Base-by-base conservation (phyloP, 2,888 invertebrate species). In the Priocnemis perturbator region DNA sequence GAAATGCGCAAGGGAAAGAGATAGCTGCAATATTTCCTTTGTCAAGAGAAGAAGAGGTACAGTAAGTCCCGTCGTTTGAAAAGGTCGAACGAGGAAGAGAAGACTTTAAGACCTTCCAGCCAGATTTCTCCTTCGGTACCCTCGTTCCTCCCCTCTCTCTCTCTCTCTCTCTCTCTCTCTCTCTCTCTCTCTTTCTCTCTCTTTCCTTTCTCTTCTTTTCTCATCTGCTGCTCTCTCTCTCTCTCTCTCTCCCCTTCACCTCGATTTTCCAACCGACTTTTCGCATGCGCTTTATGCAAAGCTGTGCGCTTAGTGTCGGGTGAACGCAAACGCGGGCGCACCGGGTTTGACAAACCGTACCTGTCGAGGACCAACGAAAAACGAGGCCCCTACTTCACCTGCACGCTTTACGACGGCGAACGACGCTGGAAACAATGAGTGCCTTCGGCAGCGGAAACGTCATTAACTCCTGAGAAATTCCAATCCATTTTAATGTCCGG, bases 21-120 rank as follows among this genome's bases (percentile, higher is more conserved):
- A 62, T 64, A 72, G 64, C 67, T 59, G 69, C 65, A 48, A 73
- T 74, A 74, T 76, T 69, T 74, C 67, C 60, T 63, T 69, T 74
- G 76, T 65, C 71, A 69, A 26, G 48, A 23, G 53, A 48, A 52
- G 70, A 67, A 55, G 47, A 48, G 62, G 63, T 67, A 67, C 60
- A 63, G 69, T 74, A 74, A 71, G 69, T 69, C 69, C 53, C 69
- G 64, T 68, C 67, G 72, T 76, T 74, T 66, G 74, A 63, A 67
- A 70, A 68, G 62, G 62, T 58, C 69, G 71, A 76, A 76, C 67
- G 62, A 72, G 50, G 50, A 50, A 67, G 65, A 58, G 60, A 62
- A 65, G 74, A 63, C 74, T 76, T 76, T 69, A 71, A 73, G 71
- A 65, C 62, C 66, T 19, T 63, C 37, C 60, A 63, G 53, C 65